Conservation (phyloP, 1,140 invertebrate genomes). For the Mizuhopecten yessoensis region DNA sequence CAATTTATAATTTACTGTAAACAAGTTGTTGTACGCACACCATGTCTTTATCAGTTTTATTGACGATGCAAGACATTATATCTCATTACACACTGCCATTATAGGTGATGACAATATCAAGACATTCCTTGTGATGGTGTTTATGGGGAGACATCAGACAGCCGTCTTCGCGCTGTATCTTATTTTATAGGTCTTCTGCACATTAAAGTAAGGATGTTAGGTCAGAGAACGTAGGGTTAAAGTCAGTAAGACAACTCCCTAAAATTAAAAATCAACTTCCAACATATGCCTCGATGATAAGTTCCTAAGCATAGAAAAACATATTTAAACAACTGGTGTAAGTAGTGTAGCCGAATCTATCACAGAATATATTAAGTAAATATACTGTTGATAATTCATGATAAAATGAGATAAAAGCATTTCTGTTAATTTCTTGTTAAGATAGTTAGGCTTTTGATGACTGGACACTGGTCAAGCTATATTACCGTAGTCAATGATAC, state of each 20-base stretch:
- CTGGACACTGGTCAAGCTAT: not conserved
- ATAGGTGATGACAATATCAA: not conserved
- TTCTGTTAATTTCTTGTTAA: not conserved
- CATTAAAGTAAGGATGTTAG: not conserved
- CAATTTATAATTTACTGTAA: not conserved
- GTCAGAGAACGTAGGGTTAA: not conserved
- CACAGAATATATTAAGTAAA: not conserved
- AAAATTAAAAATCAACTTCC: not conserved
- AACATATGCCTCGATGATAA: not conserved
- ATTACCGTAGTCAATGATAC: conserved; percentile 10
- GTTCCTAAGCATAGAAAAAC: not conserved
- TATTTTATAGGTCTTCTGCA: not conserved
- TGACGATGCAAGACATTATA: not conserved
- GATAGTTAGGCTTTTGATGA: not conserved
- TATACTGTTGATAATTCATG: not conserved
- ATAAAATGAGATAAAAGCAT: not conserved
- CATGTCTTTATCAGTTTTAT: not conserved
- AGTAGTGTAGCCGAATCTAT: not conserved
- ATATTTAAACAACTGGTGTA: not conserved
- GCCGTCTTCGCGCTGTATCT: not conserved
- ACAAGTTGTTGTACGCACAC: not conserved
- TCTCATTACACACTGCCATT: not conserved
- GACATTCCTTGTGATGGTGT: not conserved
- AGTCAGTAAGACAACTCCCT: not conserved
- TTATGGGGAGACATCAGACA: not conserved